These are phyloP conservation scores for Watsonalla binaria DNA, from an alignment of 2,888 invertebrate species.

Conservation along the genomic window DNA sequence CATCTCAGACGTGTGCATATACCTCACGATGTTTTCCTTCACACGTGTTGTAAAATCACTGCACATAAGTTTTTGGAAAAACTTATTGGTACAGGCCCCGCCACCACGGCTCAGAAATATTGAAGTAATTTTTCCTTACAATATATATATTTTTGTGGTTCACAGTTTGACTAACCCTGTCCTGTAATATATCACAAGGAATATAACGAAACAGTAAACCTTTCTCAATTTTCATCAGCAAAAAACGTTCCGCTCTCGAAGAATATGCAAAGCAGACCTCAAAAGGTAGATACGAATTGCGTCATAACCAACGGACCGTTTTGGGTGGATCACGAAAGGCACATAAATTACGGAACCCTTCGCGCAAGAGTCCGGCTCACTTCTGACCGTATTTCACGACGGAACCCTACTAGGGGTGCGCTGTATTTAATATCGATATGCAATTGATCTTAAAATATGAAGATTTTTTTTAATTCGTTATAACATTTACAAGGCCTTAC, in stretches of 20 bases:
- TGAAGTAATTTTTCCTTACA: too few relatives aligned
- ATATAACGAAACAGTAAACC: background rate
- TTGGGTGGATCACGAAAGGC: conserved; percentile 1
- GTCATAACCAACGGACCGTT: conserved; percentile 3
- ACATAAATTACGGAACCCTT: conserved; percentile 2
- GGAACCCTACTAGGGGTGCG: background rate
- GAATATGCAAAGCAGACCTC: conserved; percentile 1
- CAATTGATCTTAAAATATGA: background rate
- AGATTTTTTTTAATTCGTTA: too few relatives aligned
- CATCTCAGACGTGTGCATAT: too few relatives aligned
- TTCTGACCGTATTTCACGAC: conserved; percentile 1
- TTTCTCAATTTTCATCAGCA: background rate
- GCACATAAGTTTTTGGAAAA: too few relatives aligned
- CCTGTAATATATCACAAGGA: background rate
- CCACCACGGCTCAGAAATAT: too few relatives aligned
- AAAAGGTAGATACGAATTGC: conserved; percentile 3
- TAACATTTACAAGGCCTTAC: too few relatives aligned
- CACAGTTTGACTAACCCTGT: too few relatives aligned
- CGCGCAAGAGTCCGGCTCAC: conserved; percentile 1
- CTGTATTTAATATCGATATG: background rate
- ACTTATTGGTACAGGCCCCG: too few relatives aligned
- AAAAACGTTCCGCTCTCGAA: background rate
- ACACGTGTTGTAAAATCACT: too few relatives aligned
- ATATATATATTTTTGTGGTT: too few relatives aligned
- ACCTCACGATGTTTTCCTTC: too few relatives aligned